A percentile compares a stretch with the other conserved stretches of the same genome.
Conservation (phyloP, 1,140 invertebrate genomes). For the Drosophila baimaii region DNA sequence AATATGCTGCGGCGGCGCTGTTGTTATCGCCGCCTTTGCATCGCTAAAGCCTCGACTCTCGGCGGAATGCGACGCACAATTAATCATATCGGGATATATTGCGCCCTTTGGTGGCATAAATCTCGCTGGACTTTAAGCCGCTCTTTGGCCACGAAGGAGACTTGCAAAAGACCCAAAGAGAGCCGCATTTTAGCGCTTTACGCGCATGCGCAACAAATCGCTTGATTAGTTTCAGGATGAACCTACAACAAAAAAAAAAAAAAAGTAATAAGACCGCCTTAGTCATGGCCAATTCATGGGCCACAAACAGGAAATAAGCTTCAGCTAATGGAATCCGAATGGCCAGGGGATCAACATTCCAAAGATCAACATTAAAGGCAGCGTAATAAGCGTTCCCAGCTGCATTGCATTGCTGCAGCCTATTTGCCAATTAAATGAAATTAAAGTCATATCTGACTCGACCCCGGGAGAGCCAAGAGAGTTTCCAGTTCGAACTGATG, state of each 20-base stretch:
- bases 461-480: neutral
- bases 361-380: conserved; percentile 21
- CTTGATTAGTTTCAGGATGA: conserved; percentile 73
- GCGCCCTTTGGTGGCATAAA: conserved; percentile 75
- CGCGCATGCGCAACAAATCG: conserved; percentile 83
- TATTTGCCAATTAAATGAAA: conserved; percentile 63
- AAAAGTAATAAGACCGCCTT: conserved; percentile 2
- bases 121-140: conserved; percentile 61
- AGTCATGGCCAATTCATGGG: conserved; percentile 28
- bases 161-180: conserved; percentile 1
- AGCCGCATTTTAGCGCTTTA: conserved; percentile 51
- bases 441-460: conserved; percentile 53
- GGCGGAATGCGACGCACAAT: conserved; percentile 60
- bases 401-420: conserved; percentile 40
- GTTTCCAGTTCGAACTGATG: conserved; percentile 25
- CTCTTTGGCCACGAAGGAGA: conserved; percentile 4
- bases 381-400: conserved; percentile 40
- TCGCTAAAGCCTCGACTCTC: conserved; percentile 33
- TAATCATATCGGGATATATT: conserved; percentile 76
- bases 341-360: conserved; percentile 40
- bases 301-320: conserved; percentile 57
- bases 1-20: conserved; percentile 58
- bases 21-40: conserved; percentile 65
- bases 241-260: conserved; percentile 17
- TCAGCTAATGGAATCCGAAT: conserved; percentile 47